Evolutionary conservation across 2,797 vertebrate genomes (phyloP), one percentile per base, ranked within the genome.

Genomic region (Neosalanx taihuensis): DNA sequence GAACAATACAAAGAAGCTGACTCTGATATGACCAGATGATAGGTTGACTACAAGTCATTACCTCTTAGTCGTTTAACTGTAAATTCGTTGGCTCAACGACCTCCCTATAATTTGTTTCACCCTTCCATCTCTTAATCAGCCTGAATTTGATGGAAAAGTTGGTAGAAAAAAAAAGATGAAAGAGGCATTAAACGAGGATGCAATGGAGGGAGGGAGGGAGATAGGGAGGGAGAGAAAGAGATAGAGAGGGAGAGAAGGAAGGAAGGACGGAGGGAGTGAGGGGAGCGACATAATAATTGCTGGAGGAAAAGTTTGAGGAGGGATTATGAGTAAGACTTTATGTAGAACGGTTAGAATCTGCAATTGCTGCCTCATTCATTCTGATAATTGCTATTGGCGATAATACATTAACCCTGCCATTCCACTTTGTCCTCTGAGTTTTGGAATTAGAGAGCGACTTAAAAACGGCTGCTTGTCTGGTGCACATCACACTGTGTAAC

Each of bases 91-190:
- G 69, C 67, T 77, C 53, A 51, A 60, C 59, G 81, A 87, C 80
- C 82, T 83, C 41, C 23, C 66, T 26, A 74, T 83, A 74, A 85
- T 84, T 81, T 80, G 30, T 67, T 80, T 85, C 72, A 84, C 76
- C 77, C 78, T 77, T 84, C 62, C 60, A 79, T 84, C 75, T 79
- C 77, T 76, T 81, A 83, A 86, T 84, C 84, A 80, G 76, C n/a
- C 35, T 29, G 69, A 72, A 74, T 77, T 74, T 70, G 67, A 77
- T 75, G 74, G 73, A 77, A 62, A 33, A 72, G 73, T 71, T 73
- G 69, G 73, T 46, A 37, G 53, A 70, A 64, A 57, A 72, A 6
- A 57, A 72, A 6, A 77, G 63, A 83, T 75, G 79, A 83, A 70
- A 76, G 67, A 78, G 46, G 72, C 72, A 79, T 83, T 85, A 76